Base-by-base conservation (phyloP, 2,797 vertebrate species). In the Melanotaenia boesemani region DNA sequence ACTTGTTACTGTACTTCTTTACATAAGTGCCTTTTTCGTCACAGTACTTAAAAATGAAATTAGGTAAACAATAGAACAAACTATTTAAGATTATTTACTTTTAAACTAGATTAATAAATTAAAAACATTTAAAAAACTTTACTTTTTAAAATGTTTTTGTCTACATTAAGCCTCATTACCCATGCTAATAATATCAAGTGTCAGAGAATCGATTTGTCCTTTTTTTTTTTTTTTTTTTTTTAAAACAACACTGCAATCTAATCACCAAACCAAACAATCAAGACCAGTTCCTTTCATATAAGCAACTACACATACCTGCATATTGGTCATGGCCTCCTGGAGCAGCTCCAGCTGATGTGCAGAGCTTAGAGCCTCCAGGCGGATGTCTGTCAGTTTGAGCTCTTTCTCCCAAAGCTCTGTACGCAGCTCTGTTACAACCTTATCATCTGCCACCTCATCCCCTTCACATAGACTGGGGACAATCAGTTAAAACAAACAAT, bases 371-470 rank as follows among this genome's bases (percentile, higher is more conserved):
- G 98, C 98, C 90, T 99, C 98, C 78, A 99, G 85, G 2, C 98
- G 97, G 83, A 99, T 98, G 84, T 99, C 98, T 0, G 98, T 99
- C 32, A 99, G 94, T 82, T 99, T 99, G 86, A 97, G 96, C 79
- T 99, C 98, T 86, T 99, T 99, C 88, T 99, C 97, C 97, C 98
- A 99, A 28, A 99, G 93, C 88, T 99, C 97, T 0, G 97, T 93
- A 36, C 98, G 97, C 76, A 99, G 92, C 28, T 96, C 95, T 0
- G 97, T 95, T 20, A 99, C 98, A 67, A 97, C 96, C 80, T 97
- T 98, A 74, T 98, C 97, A 48, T 97, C 98, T 0, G 67, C 89
- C 36, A 92, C 92, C 0, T 95, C 91, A 0, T 74, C 92, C 3
- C 82, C 83, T 12, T 95, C 97, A 80, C 95, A 95, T 1, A 97